Evolutionary conservation across 2,113 vertebrate genomes (phyloP), one percentile per base, ranked within the genome.

Genomic region (Notarius quadriscutis): DNA sequence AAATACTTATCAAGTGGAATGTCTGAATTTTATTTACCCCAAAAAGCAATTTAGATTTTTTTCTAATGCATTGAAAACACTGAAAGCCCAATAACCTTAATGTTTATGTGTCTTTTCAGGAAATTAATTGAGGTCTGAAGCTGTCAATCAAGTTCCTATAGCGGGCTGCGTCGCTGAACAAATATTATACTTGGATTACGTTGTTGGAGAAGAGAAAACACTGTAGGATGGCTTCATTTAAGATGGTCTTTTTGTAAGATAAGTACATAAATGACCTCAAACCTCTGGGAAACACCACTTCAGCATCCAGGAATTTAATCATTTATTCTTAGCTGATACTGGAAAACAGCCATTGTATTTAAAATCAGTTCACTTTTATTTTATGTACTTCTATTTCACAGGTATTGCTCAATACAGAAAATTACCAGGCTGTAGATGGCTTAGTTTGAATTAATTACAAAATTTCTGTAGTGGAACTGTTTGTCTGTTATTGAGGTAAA

Each of bases 31-130:
- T 93, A 92, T 92, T 93, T 17, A 92, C 91, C 87, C 90, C 81
- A 86, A 91, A 93, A 93, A 91, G 90, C 89, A 93, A 93, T 95
- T 86, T 83, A 77, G 85, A 88, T 15, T 34, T 94, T 93, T 92
- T 93, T 92, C 89, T 88, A 92, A 89, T 92, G 91, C 93, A 93
- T 89, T 93, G 65, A 62, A 80, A 74, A 27, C 20, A n/a, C 48
- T 25, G 48, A 94, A 91, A 91, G 90, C n/a, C 15, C 51, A 75
- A 77, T 74, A 74, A 50, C 14, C 60, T 51, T 50, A 67, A 57
- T 20, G 62, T 81, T 71, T 86, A 80, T 71, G 53, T 41, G 22
- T 62, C 82, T 60, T 41, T 53, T 85, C 90, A 89, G 91, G 78
- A 89, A 88, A 86, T 88, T 86, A 87, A 88, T 88, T 58, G 84